phyloP scores from a whole-genome alignment of 2,888 invertebrate genomes.

The Lysandra bellargus region DNA sequence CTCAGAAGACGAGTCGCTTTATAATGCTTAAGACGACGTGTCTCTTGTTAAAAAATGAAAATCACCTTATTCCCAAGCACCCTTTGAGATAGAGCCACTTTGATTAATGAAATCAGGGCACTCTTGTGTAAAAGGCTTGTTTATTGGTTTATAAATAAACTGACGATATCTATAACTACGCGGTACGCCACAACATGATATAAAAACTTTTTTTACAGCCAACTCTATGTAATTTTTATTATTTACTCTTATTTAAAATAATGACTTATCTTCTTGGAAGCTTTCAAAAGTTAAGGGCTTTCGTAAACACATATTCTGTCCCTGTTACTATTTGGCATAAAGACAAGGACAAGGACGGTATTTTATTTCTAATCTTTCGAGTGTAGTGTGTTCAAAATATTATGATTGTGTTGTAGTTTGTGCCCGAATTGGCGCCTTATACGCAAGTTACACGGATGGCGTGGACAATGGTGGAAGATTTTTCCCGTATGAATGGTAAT shows the following conservation, averaged over 20 bases:
- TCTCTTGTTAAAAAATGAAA: constrained; percentile 11
- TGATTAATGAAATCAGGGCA: constrained; percentile 18
- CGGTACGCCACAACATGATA: background rate
- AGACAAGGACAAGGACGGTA: background rate
- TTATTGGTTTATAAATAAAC: constrained; percentile 1
- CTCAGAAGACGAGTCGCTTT: constrained; percentile 14
- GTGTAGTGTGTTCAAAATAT: too few species aligned
- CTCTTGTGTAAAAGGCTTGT: constrained; percentile 9
- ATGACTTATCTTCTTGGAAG: background rate
- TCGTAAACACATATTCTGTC: background rate
- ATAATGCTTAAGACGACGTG: background rate
- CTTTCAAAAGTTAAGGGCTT: background rate
- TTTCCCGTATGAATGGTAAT: too few species aligned
- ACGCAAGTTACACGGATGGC: too few species aligned
- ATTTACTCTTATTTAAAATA: background rate
- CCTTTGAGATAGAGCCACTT: constrained; percentile 14
- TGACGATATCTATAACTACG: background rate
- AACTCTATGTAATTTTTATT: background rate
- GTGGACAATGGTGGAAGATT: too few species aligned
- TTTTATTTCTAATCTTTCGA: too few species aligned
- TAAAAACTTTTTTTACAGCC: background rate
- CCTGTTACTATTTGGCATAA: background rate
- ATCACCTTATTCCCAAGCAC: constrained; percentile 8
- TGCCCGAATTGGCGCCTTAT: background rate
- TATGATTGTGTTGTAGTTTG: too few species aligned